Evolutionary conservation across 2,888 invertebrate species (phyloP).

Genomic region (Colletes collaris): DNA sequence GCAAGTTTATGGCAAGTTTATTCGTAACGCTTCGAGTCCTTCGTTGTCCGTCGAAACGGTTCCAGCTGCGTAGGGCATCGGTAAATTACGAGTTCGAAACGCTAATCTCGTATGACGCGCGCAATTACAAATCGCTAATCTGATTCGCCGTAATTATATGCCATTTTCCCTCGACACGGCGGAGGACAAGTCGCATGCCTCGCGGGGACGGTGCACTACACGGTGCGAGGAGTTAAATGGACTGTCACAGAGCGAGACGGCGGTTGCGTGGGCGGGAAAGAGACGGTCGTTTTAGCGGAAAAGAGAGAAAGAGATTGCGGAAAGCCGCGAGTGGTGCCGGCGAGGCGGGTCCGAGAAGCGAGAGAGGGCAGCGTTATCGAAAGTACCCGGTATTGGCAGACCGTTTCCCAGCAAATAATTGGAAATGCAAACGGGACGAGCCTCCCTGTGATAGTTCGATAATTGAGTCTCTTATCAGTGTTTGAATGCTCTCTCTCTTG

Average conservation of each 20-base stretch:
- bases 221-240: constrained; percentile 23
- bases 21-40: no score
- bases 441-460: constrained; percentile 81
- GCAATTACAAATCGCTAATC: constrained; percentile 39
- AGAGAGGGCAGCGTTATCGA: constrained; percentile 71
- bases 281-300: constrained; percentile 13
- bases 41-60: not conserved
- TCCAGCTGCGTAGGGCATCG: not conserved
- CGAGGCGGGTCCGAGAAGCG: constrained; percentile 41
- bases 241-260: constrained; percentile 19
- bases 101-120: constrained; percentile 13
- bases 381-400: constrained; percentile 81
- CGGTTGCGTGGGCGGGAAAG: not conserved
- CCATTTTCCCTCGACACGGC: constrained; percentile 32
- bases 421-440: constrained; percentile 82
- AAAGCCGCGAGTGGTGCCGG: constrained; percentile 39
- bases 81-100: constrained; percentile 8
- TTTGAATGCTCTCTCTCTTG: constrained; percentile 70
- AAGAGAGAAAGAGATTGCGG: constrained; percentile 35
- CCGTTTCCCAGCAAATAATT: constrained; percentile 82
- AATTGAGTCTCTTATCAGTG: constrained; percentile 83
- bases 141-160: constrained; percentile 49
- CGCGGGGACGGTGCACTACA: constrained; percentile 25
- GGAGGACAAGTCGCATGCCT: constrained; percentile 26
- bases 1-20: no score